These are phyloP conservation scores for Drosophila parvula DNA, from an alignment of 1,140 invertebrate species.

Conservation along the genomic window DNA sequence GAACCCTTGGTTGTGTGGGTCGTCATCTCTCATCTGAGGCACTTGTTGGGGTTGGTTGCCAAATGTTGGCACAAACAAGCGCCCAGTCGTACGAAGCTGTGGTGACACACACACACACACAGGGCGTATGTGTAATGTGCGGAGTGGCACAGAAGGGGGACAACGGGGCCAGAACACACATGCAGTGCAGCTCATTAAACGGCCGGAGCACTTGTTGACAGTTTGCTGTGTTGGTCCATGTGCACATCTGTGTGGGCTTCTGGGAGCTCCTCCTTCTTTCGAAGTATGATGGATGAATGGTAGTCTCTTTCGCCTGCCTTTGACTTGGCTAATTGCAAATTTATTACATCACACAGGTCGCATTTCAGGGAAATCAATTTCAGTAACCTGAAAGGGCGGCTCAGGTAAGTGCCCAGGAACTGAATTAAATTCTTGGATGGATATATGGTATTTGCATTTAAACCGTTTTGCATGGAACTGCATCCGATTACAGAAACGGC, in stretches of 20 bases:
- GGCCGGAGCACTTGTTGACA: constrained; percentile 30
- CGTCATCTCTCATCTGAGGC: constrained; percentile 26
- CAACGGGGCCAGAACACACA: constrained; percentile 8
- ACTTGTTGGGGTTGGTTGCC: constrained; percentile 38
- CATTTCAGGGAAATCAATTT: not conserved
- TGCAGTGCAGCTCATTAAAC: constrained; percentile 29
- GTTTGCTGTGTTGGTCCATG: constrained; percentile 1
- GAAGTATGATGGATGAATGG: not conserved
- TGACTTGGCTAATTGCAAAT: constrained; percentile 6
- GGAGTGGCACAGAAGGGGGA: constrained; percentile 2
- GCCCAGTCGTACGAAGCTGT: constrained; percentile 8
- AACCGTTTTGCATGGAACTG: constrained; percentile 22
- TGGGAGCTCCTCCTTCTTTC: too few species aligned
- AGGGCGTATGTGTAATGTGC: constrained; percentile 55
- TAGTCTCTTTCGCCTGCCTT: not conserved
- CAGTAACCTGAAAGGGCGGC: not conserved
- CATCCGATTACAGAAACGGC: constrained; percentile 24
- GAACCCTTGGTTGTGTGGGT: constrained; percentile 69
- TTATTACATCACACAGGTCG: not conserved
- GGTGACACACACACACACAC: constrained; percentile 43
- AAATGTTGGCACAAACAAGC: constrained; percentile 37
- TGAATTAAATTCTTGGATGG: constrained; percentile 38
- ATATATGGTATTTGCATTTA: constrained; percentile 13
- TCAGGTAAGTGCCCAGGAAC: not conserved
- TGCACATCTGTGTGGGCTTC: not conserved